Evolutionary conservation across 2,888 invertebrate species (phyloP).

Genomic region (Pecten maximus): DNA sequence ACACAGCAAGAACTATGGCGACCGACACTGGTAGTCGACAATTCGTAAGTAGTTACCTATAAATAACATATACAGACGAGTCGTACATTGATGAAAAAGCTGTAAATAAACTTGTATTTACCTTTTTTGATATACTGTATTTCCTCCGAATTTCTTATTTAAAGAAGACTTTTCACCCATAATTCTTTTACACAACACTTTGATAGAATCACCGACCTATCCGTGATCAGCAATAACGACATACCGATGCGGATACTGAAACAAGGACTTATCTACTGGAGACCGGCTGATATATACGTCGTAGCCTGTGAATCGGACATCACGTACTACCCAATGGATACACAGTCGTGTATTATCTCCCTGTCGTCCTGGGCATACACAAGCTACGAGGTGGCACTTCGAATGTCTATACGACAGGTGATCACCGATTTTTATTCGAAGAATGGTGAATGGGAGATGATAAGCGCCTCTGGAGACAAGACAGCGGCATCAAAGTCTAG

Average conservation of each 20-base stretch:
- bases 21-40: neutral
- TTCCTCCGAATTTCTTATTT: no score
- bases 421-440: conserved; percentile 21
- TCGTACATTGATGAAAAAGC: no score
- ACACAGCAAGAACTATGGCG: conserved; percentile 8
- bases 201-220: conserved; percentile 48
- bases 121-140: no score
- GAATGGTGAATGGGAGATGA: conserved; percentile 64
- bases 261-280: conserved; percentile 41
- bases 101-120: neutral
- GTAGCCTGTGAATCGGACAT: conserved; percentile 51
- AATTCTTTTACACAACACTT: neutral
- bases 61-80: no score
- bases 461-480: neutral
- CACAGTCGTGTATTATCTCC: conserved; percentile 50
- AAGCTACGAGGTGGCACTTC: conserved; percentile 47
- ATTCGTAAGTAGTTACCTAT: neutral
- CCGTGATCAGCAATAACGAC: conserved; percentile 46
- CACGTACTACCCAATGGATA: conserved; percentile 54
- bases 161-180: no score
- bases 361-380: conserved; percentile 60
- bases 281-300: conserved; percentile 48
- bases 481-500: conserved; percentile 15
- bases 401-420: neutral
- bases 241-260: conserved; percentile 47